Evolutionary conservation across 2,797 vertebrate genomes (phyloP).

Genomic region (Salarias fasciatus): DNA sequence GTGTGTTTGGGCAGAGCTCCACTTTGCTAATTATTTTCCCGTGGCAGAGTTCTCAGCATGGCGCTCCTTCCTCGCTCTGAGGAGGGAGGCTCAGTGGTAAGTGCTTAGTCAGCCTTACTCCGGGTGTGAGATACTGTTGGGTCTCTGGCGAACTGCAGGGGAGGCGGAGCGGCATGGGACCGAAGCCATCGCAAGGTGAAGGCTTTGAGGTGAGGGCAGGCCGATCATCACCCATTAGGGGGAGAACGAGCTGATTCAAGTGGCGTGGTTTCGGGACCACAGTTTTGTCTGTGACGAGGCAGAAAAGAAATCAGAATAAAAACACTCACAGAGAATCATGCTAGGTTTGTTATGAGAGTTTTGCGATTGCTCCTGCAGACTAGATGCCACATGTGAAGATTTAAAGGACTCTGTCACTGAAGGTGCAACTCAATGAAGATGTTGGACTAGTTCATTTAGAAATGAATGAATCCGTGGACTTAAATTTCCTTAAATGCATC

Average conservation of each 20-base stretch:
- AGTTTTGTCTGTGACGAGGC: not conserved
- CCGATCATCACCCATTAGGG: conserved; percentile 45
- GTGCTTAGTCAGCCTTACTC: conserved; percentile 74
- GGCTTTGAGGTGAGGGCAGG: conserved; percentile 42
- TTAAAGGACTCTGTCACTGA: no score
- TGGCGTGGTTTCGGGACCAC: conserved; percentile 3
- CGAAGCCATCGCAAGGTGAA: conserved; percentile 50
- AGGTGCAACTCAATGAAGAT: no score
- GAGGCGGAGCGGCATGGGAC: conserved; percentile 49
- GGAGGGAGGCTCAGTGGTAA: conserved; percentile 65
- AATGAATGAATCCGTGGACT: no score
- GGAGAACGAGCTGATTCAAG: conserved; percentile 15
- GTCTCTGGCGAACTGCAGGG: conserved; percentile 61
- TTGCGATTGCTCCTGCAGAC: no score
- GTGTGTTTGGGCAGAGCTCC: conserved; percentile 73
- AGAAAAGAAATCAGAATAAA: no score
- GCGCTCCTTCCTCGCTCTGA: conserved; percentile 63
- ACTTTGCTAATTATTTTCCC: conserved; percentile 82
- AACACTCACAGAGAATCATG: no score
- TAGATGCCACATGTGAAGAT: no score
- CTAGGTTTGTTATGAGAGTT: no score
- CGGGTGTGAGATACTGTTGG: conserved; percentile 65
- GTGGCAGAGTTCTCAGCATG: conserved; percentile 77
- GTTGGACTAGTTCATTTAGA: no score
- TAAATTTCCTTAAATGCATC: no score